Base-by-base conservation (phyloP, 2,113 vertebrate species). In the Daboia siamensis region DNA sequence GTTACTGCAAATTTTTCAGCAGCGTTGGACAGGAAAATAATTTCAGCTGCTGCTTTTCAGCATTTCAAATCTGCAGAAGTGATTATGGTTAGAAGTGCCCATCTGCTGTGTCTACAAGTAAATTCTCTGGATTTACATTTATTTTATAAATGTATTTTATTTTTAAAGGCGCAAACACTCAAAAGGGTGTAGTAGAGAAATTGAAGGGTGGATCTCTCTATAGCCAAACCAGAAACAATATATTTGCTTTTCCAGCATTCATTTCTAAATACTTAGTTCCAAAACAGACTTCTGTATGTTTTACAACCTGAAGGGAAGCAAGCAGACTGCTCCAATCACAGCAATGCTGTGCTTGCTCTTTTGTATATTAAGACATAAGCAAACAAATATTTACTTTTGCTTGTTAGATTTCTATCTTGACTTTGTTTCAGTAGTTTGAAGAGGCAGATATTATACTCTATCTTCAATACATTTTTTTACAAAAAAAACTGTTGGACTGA, bases 301-400 rank as follows among this genome's bases (percentile, higher is more conserved):
- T 46, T 54, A 15, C 91, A 0, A 61, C 84, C 21, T 55, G 86
- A 0, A 0, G 88, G 74, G 89, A 94, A 85, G 46, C 93, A 94
- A 39, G 80, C 26, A 90, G 92, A 69, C 92, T 94, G 87, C 88
- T 91, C 93, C 93, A 87, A 92, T 92, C 52, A 3, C 0, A 61
- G 90, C 90, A 95, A 85, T 74, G 0, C 46, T 24, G 91, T 93
- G 88, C 90, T 94, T 90, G 90, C 87, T 88, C 94, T 90, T 84
- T 90, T 92, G 12, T 92, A 88, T 33, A 94, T 93, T 94, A 94
- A 93, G 90, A 96, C 94, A 95, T 93, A 94, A 95, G 94, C 96
- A 91, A 90, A 94, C 96, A 96, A 94, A 96, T 93, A 74, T 95
- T 74, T 74, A 74, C 26, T 74, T 74, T 33, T 74, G n/a, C 64